Percentiles rank a stretch among this genome's conserved stretches.
Conservation (phyloP, 2,797 vertebrate genomes). For the Pachyuromys duprasi region DNA sequence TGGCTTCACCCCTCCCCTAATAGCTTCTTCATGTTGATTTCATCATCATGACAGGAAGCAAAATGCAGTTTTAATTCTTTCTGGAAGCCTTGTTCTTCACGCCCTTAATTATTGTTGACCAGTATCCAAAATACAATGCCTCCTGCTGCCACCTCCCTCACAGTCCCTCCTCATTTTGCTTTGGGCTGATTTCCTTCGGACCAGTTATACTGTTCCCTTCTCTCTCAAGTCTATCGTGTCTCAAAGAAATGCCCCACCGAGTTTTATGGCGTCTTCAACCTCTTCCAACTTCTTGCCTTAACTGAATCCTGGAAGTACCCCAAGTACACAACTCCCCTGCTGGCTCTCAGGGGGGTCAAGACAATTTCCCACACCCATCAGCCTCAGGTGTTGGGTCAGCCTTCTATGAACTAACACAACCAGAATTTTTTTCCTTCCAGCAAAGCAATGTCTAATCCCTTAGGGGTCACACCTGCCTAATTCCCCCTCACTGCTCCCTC, state of each 20-base stretch:
- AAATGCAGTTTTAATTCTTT: conserved; percentile 27
- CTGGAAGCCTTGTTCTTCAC: conserved; percentile 9
- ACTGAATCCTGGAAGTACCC: background rate
- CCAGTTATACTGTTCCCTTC: background rate
- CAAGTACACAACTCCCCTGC: background rate
- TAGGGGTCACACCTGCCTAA: background rate
- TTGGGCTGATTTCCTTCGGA: conserved; percentile 18
- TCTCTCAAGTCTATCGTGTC: background rate
- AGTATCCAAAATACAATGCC: conserved; percentile 8
- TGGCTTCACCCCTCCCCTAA: background rate
- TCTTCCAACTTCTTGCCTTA: conserved; percentile 18
- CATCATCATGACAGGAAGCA: conserved; percentile 27
- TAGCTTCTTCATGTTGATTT: conserved; percentile 20
- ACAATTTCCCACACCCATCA: background rate
- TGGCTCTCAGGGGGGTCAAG: background rate
- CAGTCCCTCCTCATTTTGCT: background rate
- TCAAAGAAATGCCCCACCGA: conserved; percentile 15
- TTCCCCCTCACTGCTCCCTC: background rate
- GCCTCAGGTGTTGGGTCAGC: background rate
- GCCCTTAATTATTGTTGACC: conserved; percentile 1
- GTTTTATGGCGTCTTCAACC: conserved; percentile 4
- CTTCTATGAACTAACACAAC: background rate
- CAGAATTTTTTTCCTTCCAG: background rate
- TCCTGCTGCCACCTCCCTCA: background rate
- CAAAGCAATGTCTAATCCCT: background rate